Evolutionary conservation across 92 coral and sea anemone species (phyloP), one percentile per base, ranked within the genome.

Genomic region (Umimayanthus kanabou): DNA sequence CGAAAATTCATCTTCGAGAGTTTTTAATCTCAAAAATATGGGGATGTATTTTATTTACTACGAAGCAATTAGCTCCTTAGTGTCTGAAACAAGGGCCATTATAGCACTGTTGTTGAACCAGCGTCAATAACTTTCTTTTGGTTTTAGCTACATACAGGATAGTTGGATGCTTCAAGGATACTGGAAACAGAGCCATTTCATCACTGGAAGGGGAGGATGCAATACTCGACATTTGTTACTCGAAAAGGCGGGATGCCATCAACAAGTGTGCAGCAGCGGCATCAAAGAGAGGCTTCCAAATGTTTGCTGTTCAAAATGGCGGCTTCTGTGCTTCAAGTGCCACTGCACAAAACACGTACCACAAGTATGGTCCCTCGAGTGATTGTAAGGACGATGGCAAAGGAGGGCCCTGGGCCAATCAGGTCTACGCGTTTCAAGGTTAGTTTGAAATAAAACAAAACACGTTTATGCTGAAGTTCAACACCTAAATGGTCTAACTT

Each of bases 351-450:
- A 77, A 64, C 33, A 85, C 89, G 15, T 89, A 57, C 47, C 45
- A 85, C 80, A 89, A 89, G 73, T 66, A 89, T 89, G 92, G 89
- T 0, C 4, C 39, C 29, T 89, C 89, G 29, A 10, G 66, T 40
- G 45, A 65, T 18, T 89, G 92, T 33, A 20, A 13, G 15, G 5
- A 18, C 16, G 85, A 89, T 50, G 92, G 92, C 8, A 72, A 85
- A 65, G 91, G 91, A 20, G 89, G 80, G 42, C 80, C 85, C 7
- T 66, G 91, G 89, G 80, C 85, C 39, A 85, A 89, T 66, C 88
- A 85, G 33, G 85, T 89, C 14, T 89, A 85, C 79, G 66, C 40
- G 49, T 83, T 89, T 10, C 77, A 43, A 89, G 88, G 91, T 84
- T 57, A 5, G 66, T 47, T 47, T 8, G 9, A 42, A 42, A 6